These are phyloP conservation scores for Argentina silus DNA, from an alignment of 2,797 vertebrate genomes.

Conservation along the genomic window DNA sequence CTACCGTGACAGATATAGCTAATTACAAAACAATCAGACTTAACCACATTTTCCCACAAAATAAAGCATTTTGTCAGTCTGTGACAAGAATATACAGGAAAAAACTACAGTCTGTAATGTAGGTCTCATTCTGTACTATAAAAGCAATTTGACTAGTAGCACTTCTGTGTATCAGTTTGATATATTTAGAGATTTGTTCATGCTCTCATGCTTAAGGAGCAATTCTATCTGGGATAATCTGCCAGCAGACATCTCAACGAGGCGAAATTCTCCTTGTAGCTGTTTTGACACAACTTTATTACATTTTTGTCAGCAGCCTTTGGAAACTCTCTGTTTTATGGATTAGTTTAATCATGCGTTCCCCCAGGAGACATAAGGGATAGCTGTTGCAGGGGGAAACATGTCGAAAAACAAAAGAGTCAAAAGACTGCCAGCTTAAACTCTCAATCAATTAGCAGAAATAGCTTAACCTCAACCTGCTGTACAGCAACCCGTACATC, in stretches of 20 bases:
- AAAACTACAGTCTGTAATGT: too few species aligned
- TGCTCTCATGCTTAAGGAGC: not conserved
- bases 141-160: not conserved
- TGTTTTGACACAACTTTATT: conserved; percentile 1
- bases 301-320: not conserved
- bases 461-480: not conserved
- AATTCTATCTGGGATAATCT: not conserved
- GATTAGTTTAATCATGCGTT: not conserved
- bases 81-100: not conserved
- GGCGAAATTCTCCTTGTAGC: not conserved
- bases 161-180: not conserved
- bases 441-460: not conserved
- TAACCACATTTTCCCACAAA: not conserved
- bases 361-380: not conserved
- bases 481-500: not conserved
- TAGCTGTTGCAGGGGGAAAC: not conserved
- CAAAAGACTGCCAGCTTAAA: not conserved
- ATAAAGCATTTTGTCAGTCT: not conserved
- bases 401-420: not conserved
- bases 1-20: too few species aligned
- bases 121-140: not conserved
- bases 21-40: not conserved
- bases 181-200: not conserved
- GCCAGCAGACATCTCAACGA: not conserved
- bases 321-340: conserved; percentile 1